A percentile compares a stretch with the other conserved stretches of the same genome.
phyloP scores from a whole-genome alignment of 2,888 invertebrate species.

The Choreutis nemorana region DNA sequence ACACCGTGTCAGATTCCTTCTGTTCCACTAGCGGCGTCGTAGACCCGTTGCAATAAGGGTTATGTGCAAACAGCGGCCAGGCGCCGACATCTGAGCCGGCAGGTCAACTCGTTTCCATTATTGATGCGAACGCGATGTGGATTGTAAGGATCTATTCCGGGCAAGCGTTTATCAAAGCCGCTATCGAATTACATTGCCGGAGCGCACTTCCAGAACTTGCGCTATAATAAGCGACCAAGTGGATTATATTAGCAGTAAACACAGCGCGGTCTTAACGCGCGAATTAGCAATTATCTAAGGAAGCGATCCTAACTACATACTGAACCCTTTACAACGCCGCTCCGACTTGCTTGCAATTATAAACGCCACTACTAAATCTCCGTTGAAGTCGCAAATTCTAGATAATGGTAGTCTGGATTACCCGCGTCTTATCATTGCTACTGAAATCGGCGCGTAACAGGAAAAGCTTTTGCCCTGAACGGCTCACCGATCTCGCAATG shows the following conservation, averaged over 20 bases:
- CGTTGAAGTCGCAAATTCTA: too few relatives aligned
- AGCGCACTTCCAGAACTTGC: slow-evolving; percentile 6
- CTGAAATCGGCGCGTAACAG: too few relatives aligned
- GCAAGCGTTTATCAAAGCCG: slow-evolving; percentile 30
- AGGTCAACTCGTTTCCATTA: slow-evolving; percentile 29
- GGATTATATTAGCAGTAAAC: slow-evolving; percentile 19
- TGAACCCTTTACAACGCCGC: slow-evolving; percentile 19
- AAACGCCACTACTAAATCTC: too few relatives aligned
- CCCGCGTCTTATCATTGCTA: too few relatives aligned
- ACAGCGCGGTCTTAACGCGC: slow-evolving; percentile 17
- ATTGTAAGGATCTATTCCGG: slow-evolving; percentile 20
- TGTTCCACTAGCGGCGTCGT: too few relatives aligned
- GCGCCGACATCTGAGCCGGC: slow-evolving; percentile 20
- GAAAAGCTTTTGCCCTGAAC: not conserved
- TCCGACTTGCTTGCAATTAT: slow-evolving; percentile 6
- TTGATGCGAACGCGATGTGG: slow-evolving; percentile 28
- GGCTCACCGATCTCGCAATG: too few relatives aligned
- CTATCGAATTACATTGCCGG: slow-evolving; percentile 26
- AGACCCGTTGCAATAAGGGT: slow-evolving; percentile 23
- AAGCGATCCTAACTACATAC: slow-evolving; percentile 27
- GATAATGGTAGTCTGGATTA: too few relatives aligned
- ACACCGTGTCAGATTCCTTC: slow-evolving; percentile 22
- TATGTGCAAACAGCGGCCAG: slow-evolving; percentile 13
- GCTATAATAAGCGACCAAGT: slow-evolving; percentile 13
- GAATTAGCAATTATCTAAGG: slow-evolving; percentile 37